Percentiles rank a stretch among this genome's conserved stretches.
Evolutionary conservation across 2,888 invertebrate genomes (phyloP).

Genomic region (Embidobia sp.): DNA sequence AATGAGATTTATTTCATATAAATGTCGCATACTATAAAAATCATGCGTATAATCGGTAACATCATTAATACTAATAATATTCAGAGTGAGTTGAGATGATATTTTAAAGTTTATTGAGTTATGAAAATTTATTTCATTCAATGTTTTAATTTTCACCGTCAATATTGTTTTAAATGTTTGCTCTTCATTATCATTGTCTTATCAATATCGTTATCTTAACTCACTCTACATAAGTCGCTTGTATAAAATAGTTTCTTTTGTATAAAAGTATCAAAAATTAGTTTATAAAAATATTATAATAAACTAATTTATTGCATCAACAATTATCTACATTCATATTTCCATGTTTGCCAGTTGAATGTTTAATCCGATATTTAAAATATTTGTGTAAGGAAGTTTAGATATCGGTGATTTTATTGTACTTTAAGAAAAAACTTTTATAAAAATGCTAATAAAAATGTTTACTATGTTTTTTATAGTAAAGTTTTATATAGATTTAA

Average conservation of each 20-base stretch:
- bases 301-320: constrained; percentile 6
- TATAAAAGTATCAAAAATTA: constrained; percentile 12
- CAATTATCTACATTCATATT: constrained; percentile 14
- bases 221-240: not conserved
- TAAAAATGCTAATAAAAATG: not conserved
- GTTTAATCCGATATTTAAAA: not conserved
- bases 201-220: not conserved
- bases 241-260: not conserved
- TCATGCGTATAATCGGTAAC: too few relatives aligned
- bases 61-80: too few relatives aligned
- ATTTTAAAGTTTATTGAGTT: too few relatives aligned
- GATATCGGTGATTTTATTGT: not conserved
- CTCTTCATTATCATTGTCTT: not conserved
- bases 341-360: not conserved
- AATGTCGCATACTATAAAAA: too few relatives aligned
- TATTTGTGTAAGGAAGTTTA: constrained; percentile 5
- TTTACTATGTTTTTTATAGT: not conserved
- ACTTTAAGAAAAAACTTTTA: too few relatives aligned
- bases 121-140: too few relatives aligned
- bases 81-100: too few relatives aligned
- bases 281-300: not conserved
- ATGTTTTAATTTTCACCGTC: too few relatives aligned
- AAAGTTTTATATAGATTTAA: too few relatives aligned
- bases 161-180: not conserved
- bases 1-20: too few relatives aligned